Conservation (phyloP, 2,888 invertebrate genomes). For the Plebejus melissa region DNA sequence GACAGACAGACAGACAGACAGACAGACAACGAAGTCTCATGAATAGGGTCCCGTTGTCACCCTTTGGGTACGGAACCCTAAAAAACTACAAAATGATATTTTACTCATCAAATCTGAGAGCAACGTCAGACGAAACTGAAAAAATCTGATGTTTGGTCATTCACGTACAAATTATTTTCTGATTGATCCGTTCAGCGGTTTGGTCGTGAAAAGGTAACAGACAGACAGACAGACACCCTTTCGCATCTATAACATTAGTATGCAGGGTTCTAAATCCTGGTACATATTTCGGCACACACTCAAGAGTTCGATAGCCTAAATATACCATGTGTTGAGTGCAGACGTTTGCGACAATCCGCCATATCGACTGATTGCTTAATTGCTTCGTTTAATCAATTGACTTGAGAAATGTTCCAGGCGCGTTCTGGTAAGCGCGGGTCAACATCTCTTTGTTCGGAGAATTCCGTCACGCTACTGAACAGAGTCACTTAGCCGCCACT, state of each 20-base stretch:
- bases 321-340: constrained; percentile 38
- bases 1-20: no score
- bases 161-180: no score
- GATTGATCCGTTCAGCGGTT: background rate
- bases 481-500: background rate
- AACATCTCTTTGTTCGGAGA: constrained; percentile 57
- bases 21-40: no score
- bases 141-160: background rate
- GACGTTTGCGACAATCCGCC: constrained; percentile 69
- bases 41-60: no score
- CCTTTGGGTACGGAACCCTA: no score
- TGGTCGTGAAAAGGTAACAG: no score
- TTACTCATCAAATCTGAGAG: no score
- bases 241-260: background rate
- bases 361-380: constrained; percentile 73
- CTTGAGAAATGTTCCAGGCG: constrained; percentile 61
- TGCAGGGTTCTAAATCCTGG: background rate
- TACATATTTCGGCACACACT: background rate
- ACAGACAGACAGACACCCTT: no score
- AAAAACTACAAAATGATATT: no score
- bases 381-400: constrained; percentile 79
- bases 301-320: constrained; percentile 23
- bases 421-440: constrained; percentile 60
- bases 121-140: no score
- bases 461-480: constrained; percentile 8